phyloP scores from a whole-genome alignment of 2,888 invertebrate species.

The Cephus pygmeus region DNA sequence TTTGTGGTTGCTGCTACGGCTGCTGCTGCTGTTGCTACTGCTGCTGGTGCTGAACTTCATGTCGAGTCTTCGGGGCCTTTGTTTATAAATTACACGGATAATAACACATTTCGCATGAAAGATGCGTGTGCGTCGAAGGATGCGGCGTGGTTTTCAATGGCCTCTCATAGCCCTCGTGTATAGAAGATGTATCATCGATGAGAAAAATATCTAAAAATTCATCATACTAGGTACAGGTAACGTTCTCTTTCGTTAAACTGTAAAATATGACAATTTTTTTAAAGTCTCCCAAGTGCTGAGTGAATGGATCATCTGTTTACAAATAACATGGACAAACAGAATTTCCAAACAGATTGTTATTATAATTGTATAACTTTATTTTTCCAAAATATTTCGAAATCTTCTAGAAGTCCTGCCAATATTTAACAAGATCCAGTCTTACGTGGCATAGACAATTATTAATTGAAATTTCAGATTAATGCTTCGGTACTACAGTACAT shows the following conservation, averaged over 20 bases:
- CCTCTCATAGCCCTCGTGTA: neutral
- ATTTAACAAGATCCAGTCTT: neutral
- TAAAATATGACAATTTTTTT: too few species aligned
- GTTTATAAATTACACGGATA: neutral
- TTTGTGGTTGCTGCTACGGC: neutral
- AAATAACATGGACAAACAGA: neutral
- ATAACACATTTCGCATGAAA: neutral
- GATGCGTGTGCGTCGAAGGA: neutral
- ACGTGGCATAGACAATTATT: too few species aligned
- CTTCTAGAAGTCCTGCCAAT: neutral
- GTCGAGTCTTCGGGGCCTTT: neutral
- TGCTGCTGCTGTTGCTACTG: neutral
- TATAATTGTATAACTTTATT: neutral
- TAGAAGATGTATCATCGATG: neutral
- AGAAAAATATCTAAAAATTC: neutral
- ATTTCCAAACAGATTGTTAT: neutral
- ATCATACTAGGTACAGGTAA: neutral
- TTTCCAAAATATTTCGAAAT: neutral
- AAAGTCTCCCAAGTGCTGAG: neutral
- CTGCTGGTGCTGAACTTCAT: neutral
- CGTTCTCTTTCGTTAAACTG: too few species aligned
- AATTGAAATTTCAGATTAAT: neutral
- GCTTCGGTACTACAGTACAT: neutral
- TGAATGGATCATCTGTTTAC: neutral
- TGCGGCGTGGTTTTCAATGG: neutral